Evolutionary conservation across 2,888 invertebrate species (phyloP), one percentile per base, ranked within the genome.

Genomic region (Pheosia gnoma): DNA sequence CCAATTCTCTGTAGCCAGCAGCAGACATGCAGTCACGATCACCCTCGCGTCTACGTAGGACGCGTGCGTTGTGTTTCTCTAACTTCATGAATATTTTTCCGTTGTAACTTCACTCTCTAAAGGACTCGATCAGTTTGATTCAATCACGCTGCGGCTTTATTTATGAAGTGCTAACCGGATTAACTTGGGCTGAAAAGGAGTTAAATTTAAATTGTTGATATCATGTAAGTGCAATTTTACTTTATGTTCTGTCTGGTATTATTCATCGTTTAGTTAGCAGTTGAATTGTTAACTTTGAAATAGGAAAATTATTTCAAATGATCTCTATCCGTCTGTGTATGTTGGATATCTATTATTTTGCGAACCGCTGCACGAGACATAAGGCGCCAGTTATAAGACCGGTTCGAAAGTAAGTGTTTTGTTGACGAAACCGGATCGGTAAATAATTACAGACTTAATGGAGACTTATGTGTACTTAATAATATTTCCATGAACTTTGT

Each of bases 381-480:
- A 68, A 70, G 68, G 74, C 76, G 71, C 74, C 75, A 66, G 78
- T 78, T 81, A 76, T 73, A 63, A 77, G 85, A 91, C 89, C 88
- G 89, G 90, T 90, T 90, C 75, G 90, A 90, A 91, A 90, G 90
- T 86, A 82, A 85, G 83, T 80, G 85, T 85, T 86, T 88, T 87
- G 86, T 85, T 85, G 77, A 82, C 79, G 81, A 81, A 88, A 89
- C 88, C 88, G 86, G 87, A 87, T 84, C 81, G 72, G 74, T 77
- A 78, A 83, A 84, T 84, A 83, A 85, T 85, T 78, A 75, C 68
- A 70, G 72, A 77, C 71, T 71, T 76, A 71, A 70, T 74, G 59
- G 61, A 63, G 59, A 60, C 65, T 66, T 69, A 67, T 66, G 74
- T 72, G 63, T 74, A 67, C 70, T 61, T 62, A 61, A 70, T 61